Base-by-base conservation (phyloP, 1,140 invertebrate genomes). In the Condylostylus longicornis region DNA sequence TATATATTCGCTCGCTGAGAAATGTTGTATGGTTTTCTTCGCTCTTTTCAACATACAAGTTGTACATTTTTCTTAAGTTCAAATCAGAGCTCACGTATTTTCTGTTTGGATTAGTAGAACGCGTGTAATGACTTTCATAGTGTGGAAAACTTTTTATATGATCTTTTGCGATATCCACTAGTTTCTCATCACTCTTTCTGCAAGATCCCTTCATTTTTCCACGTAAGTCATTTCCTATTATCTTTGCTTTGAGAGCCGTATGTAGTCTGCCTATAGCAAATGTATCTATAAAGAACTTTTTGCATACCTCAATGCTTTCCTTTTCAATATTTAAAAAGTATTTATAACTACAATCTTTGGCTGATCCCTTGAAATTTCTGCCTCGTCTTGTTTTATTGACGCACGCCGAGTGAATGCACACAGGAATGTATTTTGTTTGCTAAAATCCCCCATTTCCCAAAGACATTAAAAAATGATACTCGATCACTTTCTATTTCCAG, bases 1-100 rank as follows among this genome's bases (percentile, higher is more conserved):
- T 44, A 18, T 48, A 50, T 36, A 23, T 44, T 21, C 29, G 42
- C 18, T 49, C 35, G 40, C 45, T 48, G 38, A 47, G n/a, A n/a
- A n/a, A n/a, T n/a, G n/a, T n/a, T n/a, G n/a, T n/a, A n/a, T n/a
- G n/a, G n/a, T n/a, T n/a, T n/a, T n/a, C n/a, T n/a, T n/a, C n/a
- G n/a, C n/a, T n/a, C n/a, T n/a, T n/a, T n/a, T n/a, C n/a, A n/a
- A 40, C 2, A 37, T 28, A 31, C 15, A 31, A 13, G 15, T 31
- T 31, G 10, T 31, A 31, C 29, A 31, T 17, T 31, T 13, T 31
- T 13, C 15, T 17, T 31, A 31, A 17, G 15, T 31, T 13, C 29
- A 31, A 31, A 7, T 31, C 10, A 31, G 10, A 17, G 7, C 29
- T 31, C 25, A 51, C 38, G 34, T 39, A 51, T 33, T 12, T 46